Evolutionary conservation across 2,113 vertebrate species (phyloP), one percentile per base, ranked within the genome.

Genomic region (Suncus etruscus): DNA sequence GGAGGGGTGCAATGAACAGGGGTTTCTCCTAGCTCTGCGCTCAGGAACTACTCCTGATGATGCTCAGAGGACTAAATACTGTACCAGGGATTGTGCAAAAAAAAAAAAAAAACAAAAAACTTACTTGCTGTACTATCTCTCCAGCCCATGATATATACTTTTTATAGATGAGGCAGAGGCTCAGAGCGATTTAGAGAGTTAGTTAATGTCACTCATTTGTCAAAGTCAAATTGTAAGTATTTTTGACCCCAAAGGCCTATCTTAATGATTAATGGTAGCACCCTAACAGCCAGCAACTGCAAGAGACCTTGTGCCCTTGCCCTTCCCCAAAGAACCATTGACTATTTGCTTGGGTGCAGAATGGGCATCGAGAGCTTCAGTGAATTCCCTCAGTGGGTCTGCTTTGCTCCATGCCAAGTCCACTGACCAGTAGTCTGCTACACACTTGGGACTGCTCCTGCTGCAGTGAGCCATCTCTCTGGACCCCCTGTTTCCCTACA

Each of bases 341-440:
- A 48, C 68, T 66, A 51, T 11, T 72, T 69, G 29, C 3, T 10
- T n/a, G 0, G n/a, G 25, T 5, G 6, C 27, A 63, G 27, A 61
- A 63, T 32, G 73, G 68, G 74, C 31, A 7, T 3, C 29, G 31
- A 75, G 27, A 39, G 61, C 27, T 47, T 32, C 18, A 32, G 11
- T 80, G 11, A 20, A 31, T 9, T 32, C 31, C 11, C 12, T 47
- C 32, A 3, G n/a, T 74, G 45, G 66, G 61, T 45, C 51, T 86
- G 0, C 5, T 1, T 27, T 29, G 72, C 8, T 8, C 48, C 32
- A n/a, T 16, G 65, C 9, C 1, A n/a, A 91, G 70, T 66, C 11
- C 18, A 3, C 15, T 29, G 54, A 51, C 32, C 48, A 11, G 1
- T 6, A 8, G 63, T 24, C 24, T 0, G 0, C 80, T 63, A n/a